Evolutionary conservation across 2,113 vertebrate genomes (phyloP).

Genomic region (Pelvicachromis taeniatus): DNA sequence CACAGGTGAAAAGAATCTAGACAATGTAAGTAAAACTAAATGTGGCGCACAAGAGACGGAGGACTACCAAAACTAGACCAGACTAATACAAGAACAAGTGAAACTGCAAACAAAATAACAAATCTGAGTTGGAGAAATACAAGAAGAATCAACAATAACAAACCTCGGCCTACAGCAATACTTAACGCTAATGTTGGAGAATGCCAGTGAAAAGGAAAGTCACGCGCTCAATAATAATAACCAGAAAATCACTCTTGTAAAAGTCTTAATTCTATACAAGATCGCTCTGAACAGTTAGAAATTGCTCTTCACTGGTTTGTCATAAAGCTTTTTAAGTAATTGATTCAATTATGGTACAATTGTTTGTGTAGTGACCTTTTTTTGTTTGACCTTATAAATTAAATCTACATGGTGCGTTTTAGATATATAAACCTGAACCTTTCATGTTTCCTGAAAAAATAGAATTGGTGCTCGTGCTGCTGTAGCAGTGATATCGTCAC

Average conservation of each 20-base stretch:
- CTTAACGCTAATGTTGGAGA: not conserved
- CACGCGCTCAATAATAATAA: not conserved
- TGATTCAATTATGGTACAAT: not conserved
- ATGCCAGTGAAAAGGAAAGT: not conserved
- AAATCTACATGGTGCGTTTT: not conserved
- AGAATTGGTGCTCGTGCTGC: not conserved
- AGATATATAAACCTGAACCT: not conserved
- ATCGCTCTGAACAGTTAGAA: not conserved
- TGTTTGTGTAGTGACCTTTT: not conserved
- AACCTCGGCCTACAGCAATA: not conserved
- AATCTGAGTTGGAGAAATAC: not conserved
- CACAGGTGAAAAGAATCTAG: not conserved
- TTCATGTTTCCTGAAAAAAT: not conserved
- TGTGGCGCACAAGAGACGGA: not conserved
- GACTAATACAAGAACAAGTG: not conserved
- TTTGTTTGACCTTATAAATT: not conserved
- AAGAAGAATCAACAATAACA: not conserved
- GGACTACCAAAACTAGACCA: not conserved
- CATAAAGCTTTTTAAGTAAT: not conserved
- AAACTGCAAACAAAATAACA: not conserved
- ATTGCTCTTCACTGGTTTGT: not conserved
- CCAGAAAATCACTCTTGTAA: too few relatives aligned
- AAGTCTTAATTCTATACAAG: not conserved
- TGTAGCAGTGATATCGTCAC: not conserved
- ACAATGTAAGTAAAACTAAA: not conserved